A percentile compares a stretch with the other conserved stretches of the same genome.
Conservation (phyloP, 2,888 invertebrate genomes). For the Halocaridina rubra region DNA sequence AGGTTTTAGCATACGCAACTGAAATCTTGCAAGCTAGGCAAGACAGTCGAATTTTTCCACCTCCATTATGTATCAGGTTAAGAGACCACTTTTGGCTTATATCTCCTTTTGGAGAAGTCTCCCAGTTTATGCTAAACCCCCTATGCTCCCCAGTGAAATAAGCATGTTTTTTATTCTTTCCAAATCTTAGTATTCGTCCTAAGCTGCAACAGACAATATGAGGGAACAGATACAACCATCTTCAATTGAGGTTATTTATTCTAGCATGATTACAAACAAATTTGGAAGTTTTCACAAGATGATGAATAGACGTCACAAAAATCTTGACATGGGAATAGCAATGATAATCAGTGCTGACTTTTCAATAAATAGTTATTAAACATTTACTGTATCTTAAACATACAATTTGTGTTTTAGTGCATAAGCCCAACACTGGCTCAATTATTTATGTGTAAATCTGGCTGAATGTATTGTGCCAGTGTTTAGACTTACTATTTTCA, state of each 20-base stretch:
- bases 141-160: no score
- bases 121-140: no score
- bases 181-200: no score
- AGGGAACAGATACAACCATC: background rate
- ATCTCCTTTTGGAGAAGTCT: no score
- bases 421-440: conserved; percentile 13
- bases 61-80: no score
- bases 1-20: no score
- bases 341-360: conserved; percentile 26
- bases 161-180: no score
- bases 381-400: no score
- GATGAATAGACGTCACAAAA: conserved; percentile 34
- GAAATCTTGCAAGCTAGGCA: no score
- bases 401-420: conserved; percentile 6
- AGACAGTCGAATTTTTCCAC: no score
- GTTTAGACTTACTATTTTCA: background rate
- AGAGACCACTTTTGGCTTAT: no score
- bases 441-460: background rate
- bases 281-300: conserved; percentile 40
- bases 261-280: conserved; percentile 46
- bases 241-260: conserved; percentile 35
- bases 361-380: background rate
- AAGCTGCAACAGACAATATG: no score
- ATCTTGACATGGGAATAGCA: conserved; percentile 21
- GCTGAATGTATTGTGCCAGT: background rate